phyloP scores from a whole-genome alignment of 2,888 invertebrate species.

The Ochropleura plecta region DNA sequence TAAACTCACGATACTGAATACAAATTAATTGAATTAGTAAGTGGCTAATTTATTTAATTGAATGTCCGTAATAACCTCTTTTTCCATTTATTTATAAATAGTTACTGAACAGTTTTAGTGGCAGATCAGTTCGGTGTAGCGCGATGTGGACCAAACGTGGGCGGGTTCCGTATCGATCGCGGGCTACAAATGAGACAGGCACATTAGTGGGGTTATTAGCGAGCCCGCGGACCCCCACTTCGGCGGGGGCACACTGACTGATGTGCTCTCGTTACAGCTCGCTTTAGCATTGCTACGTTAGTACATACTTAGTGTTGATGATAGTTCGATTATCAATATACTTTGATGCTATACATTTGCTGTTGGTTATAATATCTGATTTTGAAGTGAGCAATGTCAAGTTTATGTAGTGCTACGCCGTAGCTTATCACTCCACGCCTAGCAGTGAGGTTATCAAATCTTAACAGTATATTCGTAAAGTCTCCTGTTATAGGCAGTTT shows the following conservation, averaged over 20 bases:
- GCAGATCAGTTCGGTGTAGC: slow-evolving; percentile 17
- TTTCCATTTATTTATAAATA: background rate
- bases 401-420: background rate
- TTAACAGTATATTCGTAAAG: too few species aligned
- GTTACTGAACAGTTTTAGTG: background rate
- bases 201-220: slow-evolving; percentile 78
- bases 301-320: background rate
- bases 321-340: background rate
- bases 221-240: slow-evolving; percentile 67
- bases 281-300: background rate
- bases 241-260: slow-evolving; percentile 55
- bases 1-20: background rate
- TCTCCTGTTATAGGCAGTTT: background rate
- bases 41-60: background rate
- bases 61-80: background rate
- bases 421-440: background rate
- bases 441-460: background rate
- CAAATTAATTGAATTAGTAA: background rate
- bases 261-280: slow-evolving; percentile 7
- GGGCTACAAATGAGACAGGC: slow-evolving; percentile 78
- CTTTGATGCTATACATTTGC: background rate
- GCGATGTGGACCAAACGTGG: slow-evolving; percentile 69
- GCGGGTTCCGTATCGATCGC: slow-evolving; percentile 76
- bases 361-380: background rate
- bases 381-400: background rate